A percentile compares a stretch with the other conserved stretches of the same genome.
Conservation (phyloP, 2,113 vertebrate species). For the Hemibagrus wyckioides region DNA sequence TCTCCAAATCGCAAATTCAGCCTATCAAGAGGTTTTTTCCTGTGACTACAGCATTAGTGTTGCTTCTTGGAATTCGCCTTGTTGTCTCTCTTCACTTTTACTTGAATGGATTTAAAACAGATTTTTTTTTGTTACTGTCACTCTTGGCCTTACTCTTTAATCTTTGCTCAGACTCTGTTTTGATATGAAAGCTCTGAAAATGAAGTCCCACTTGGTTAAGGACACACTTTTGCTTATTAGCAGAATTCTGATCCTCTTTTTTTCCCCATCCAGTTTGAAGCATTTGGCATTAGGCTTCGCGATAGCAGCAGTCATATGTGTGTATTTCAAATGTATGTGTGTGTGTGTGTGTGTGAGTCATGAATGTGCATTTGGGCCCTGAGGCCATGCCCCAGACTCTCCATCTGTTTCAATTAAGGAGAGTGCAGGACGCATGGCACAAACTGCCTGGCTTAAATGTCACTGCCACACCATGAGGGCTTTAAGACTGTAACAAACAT, state of each 20-base stretch:
- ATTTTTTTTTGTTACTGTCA: background rate
- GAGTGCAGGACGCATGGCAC: slow-evolving; percentile 43
- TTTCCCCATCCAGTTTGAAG: background rate
- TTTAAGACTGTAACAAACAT: slow-evolving; percentile 17
- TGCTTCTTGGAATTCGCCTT: background rate
- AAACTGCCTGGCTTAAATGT: slow-evolving; percentile 49
- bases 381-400: slow-evolving; percentile 41
- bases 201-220: slow-evolving; percentile 14
- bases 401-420: slow-evolving; percentile 57
- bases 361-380: slow-evolving; percentile 30
- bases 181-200: background rate
- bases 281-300: background rate
- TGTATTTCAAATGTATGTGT: background rate
- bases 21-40: background rate
- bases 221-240: background rate
- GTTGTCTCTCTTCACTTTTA: background rate
- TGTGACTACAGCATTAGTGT: background rate
- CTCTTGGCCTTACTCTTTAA: background rate
- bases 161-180: background rate
- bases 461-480: slow-evolving; percentile 34
- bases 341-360: background rate
- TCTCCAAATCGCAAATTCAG: background rate
- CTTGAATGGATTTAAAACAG: too few relatives aligned
- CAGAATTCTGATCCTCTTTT: slow-evolving; percentile 1
- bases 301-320: slow-evolving; percentile 13